These are phyloP conservation scores for Pangasius sanitwongsei DNA, from an alignment of 2,797 vertebrate species.

Conservation along the genomic window DNA sequence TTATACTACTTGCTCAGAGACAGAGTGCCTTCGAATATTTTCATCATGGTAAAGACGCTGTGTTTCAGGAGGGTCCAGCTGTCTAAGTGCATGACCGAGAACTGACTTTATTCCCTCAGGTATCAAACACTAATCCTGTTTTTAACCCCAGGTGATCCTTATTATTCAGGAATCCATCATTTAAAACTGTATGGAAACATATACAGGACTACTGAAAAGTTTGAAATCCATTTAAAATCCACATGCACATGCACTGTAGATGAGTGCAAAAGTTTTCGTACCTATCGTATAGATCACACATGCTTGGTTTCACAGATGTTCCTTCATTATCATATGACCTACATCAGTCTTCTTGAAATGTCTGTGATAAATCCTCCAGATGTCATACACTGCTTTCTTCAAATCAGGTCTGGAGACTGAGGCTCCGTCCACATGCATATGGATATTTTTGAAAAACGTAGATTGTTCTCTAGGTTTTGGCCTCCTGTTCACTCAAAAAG, in stretches of 20 bases:
- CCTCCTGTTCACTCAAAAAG: not conserved
- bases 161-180: constrained; percentile 17
- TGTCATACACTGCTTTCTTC: not conserved
- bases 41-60: constrained; percentile 64
- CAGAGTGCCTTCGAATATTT: constrained; percentile 54
- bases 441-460: not conserved
- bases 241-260: too few species aligned
- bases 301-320: not conserved
- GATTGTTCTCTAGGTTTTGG: not conserved
- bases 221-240: not conserved
- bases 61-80: constrained; percentile 3
- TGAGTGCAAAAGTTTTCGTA: not conserved
- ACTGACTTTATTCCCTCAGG: constrained; percentile 15
- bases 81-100: not conserved
- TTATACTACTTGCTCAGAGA: constrained; percentile 56
- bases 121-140: constrained; percentile 10
- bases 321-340: constrained; percentile 9
- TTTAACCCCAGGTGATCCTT: not conserved
- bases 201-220: not conserved
- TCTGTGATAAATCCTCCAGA: constrained; percentile 2
- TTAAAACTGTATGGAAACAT: not conserved
- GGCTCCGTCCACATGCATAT: not conserved
- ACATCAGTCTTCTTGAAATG: too few species aligned
- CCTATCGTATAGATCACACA: too few species aligned
- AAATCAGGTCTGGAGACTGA: not conserved